A percentile compares a stretch with the other conserved stretches of the same genome.
Conservation (phyloP, 2,113 vertebrate genomes). For the Odocoileus hemionus region DNA sequence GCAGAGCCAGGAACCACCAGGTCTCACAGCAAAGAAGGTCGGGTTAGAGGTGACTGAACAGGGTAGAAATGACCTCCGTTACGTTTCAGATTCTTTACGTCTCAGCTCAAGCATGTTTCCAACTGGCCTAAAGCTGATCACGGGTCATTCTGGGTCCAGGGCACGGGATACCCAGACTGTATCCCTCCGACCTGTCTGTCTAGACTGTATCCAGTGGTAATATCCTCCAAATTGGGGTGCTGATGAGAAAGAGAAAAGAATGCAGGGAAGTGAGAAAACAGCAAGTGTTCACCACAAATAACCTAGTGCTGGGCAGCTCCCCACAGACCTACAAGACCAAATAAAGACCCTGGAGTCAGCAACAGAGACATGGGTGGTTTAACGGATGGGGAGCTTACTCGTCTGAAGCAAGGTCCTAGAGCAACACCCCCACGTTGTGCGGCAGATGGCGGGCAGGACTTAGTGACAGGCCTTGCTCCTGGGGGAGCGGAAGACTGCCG, state of each 20-base stretch:
- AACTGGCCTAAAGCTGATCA: neutral
- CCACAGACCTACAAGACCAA: neutral
- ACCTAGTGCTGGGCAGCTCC: neutral
- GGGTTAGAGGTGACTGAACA: neutral
- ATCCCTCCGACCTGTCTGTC: neutral
- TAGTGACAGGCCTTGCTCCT: neutral
- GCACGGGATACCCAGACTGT: neutral
- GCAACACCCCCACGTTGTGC: neutral
- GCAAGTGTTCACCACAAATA: neutral
- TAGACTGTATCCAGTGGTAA: neutral
- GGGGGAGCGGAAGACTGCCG: neutral
- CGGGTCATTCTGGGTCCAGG: neutral
- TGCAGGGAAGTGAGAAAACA: neutral
- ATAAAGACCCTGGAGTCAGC: neutral
- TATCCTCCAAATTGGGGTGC: neutral
- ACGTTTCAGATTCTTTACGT: neutral
- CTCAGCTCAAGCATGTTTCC: neutral
- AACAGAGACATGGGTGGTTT: neutral
- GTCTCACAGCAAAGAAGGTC: neutral
- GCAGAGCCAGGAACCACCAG: neutral
- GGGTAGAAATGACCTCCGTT: accelerated
- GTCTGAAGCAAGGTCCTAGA: neutral
- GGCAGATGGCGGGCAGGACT: neutral
- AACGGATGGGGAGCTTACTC: neutral
- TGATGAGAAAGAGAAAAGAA: neutral